Percentiles rank a stretch among this genome's conserved stretches.
Conservation (phyloP, 2,888 invertebrate genomes). For the Heliconius cydno region DNA sequence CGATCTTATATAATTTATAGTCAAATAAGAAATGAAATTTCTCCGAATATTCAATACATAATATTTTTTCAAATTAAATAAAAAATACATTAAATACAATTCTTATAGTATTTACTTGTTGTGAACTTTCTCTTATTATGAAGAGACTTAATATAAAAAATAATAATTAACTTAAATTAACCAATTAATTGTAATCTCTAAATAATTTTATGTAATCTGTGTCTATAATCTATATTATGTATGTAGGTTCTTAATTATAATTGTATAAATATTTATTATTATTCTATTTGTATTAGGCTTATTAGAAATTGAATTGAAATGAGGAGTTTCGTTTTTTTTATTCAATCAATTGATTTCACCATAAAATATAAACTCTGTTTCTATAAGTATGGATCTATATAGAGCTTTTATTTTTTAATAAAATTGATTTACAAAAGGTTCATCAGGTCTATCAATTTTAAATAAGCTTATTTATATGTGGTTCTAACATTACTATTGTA, state of each 20-base stretch:
- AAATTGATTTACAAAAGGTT: no score
- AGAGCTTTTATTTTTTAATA: no score
- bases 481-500: not conserved
- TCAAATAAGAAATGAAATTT: no score
- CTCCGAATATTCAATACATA: no score
- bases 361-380: no score
- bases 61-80: no score
- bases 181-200: slow-evolving; percentile 5
- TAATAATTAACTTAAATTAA: not conserved
- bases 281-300: not conserved
- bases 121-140: not conserved
- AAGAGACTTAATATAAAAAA: not conserved
- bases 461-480: not conserved
- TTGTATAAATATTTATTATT: slow-evolving; percentile 13
- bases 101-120: not conserved
- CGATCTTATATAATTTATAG: not conserved
- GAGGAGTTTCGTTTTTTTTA: no score
- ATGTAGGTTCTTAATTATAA: not conserved
- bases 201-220: not conserved
- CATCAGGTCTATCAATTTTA: not conserved
- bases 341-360: no score
- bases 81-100: not conserved
- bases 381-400: no score
- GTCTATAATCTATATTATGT: slow-evolving; percentile 9
- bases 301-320: not conserved